These are phyloP conservation scores for Gobius niger DNA, from an alignment of 2,113 vertebrate genomes.

Conservation along the genomic window DNA sequence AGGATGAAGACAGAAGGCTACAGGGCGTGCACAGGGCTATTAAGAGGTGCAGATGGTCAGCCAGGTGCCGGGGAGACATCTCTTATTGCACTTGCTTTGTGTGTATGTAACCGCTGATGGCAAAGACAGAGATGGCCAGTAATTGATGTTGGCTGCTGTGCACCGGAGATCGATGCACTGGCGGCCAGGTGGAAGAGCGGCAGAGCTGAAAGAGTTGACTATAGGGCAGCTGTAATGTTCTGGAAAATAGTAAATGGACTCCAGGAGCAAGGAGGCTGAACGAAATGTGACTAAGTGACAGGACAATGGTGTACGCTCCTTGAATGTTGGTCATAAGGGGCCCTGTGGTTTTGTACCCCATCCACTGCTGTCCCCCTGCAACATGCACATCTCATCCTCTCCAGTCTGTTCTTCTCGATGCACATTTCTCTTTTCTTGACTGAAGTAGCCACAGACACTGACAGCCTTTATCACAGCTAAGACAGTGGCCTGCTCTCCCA, in stretches of 20 bases:
- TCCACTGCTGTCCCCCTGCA: too few relatives aligned
- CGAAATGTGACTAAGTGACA: background rate
- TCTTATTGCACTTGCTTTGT: conserved; percentile 41
- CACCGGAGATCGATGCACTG: conserved; percentile 52
- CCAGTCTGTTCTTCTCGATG: background rate
- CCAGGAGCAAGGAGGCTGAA: too few relatives aligned
- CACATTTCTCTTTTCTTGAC: background rate
- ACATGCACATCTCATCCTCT: background rate
- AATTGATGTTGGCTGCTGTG: conserved; percentile 58
- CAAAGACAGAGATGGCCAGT: conserved; percentile 51
- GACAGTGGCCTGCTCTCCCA: conserved; percentile 36
- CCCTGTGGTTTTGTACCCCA: too few relatives aligned
- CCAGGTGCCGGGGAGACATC: conserved; percentile 28
- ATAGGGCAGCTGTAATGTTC: conserved; percentile 3
- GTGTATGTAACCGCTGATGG: conserved; percentile 28
- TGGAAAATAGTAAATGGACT: conserved; percentile 1
- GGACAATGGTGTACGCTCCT: too few relatives aligned
- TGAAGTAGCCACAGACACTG: background rate
- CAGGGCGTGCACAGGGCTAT: conserved; percentile 17
- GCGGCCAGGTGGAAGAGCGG: conserved; percentile 24
- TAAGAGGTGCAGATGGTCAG: conserved; percentile 38
- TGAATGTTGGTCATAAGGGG: too few relatives aligned
- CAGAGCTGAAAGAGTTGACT: conserved; percentile 16
- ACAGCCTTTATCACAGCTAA: conserved; percentile 44
- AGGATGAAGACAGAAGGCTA: conserved; percentile 14